These are phyloP conservation scores for Lordiphosa fenestrarum DNA, from an alignment of 2,888 invertebrate genomes.

Conservation along the genomic window DNA sequence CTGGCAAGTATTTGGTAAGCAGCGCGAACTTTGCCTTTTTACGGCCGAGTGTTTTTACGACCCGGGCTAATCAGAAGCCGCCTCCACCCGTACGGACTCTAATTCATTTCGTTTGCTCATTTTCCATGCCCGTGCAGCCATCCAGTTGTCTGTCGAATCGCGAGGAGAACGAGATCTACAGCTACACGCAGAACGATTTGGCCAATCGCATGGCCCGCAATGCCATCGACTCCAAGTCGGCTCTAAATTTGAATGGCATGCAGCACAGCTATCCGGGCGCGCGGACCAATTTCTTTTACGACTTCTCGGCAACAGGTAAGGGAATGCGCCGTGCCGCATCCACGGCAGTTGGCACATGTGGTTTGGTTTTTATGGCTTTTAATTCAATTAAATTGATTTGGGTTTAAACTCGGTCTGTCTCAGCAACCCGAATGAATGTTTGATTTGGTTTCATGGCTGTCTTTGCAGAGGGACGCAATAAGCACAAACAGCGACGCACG, in stretches of 20 bases:
- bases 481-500: conserved; percentile 79
- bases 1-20: conserved; percentile 95
- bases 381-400: conserved; percentile 67
- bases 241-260: conserved; percentile 81
- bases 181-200: conserved; percentile 91
- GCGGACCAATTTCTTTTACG: conserved; percentile 80
- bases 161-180: conserved; percentile 95
- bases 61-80: conserved; percentile 49
- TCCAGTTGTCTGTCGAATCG: conserved; percentile 94
- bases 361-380: conserved; percentile 67
- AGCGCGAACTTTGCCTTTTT: conserved; percentile 55
- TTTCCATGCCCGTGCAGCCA: conserved; percentile 83
- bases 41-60: conserved; percentile 56
- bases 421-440: conserved; percentile 41
- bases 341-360: conserved; percentile 17
- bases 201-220: conserved; percentile 87
- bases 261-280: conserved; percentile 79
- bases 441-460: conserved; percentile 6
- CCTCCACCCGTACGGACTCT: conserved; percentile 29
- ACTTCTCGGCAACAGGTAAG: conserved; percentile 80
- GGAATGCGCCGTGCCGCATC: conserved; percentile 3
- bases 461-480: conserved; percentile 78
- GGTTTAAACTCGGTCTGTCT: conserved; percentile 37
- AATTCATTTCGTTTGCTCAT: conserved; percentile 64
- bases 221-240: conserved; percentile 83